Conservation (phyloP, 2,888 invertebrate genomes). For the Sympetrum striolatum region DNA sequence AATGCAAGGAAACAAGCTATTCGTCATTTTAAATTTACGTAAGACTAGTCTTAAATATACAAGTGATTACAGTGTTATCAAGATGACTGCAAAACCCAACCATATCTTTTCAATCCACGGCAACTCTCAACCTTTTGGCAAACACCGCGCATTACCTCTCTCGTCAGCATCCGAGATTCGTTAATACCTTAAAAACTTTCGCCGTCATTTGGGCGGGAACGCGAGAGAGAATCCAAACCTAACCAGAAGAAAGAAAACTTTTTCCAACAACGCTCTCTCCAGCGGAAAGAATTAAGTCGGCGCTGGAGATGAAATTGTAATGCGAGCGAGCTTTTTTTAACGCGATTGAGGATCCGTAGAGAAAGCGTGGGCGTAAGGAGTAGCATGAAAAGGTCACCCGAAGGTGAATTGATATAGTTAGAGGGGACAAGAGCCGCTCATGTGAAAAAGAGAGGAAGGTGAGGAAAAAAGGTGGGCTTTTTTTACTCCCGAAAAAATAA, state of each 20-base stretch:
- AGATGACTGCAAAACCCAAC: no score
- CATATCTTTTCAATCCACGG: no score
- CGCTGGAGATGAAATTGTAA: background rate
- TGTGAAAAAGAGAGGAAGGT: background rate
- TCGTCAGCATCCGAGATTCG: no score
- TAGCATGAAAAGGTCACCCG: slow-evolving; percentile 1
- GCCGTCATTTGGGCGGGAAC: no score
- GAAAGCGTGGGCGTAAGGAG: background rate
- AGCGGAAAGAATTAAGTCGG: background rate
- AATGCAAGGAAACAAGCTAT: no score
- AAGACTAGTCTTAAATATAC: no score
- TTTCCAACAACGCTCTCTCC: background rate
- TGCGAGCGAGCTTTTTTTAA: background rate
- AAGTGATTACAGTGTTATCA: no score
- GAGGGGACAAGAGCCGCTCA: background rate
- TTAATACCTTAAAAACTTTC: no score
- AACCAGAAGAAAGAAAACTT: background rate
- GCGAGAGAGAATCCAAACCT: background rate
- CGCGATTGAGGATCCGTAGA: background rate
- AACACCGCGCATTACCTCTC: no score
- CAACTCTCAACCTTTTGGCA: no score
- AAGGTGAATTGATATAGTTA: slow-evolving; percentile 5
- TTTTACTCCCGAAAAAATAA: background rate
- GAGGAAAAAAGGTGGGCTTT: background rate
- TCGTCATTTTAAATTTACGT: no score